A percentile compares a stretch with the other conserved stretches of the same genome.
These are phyloP conservation scores for Neolamprologus kungweensis DNA, from an alignment of 2,113 vertebrate species.

Conservation along the genomic window DNA sequence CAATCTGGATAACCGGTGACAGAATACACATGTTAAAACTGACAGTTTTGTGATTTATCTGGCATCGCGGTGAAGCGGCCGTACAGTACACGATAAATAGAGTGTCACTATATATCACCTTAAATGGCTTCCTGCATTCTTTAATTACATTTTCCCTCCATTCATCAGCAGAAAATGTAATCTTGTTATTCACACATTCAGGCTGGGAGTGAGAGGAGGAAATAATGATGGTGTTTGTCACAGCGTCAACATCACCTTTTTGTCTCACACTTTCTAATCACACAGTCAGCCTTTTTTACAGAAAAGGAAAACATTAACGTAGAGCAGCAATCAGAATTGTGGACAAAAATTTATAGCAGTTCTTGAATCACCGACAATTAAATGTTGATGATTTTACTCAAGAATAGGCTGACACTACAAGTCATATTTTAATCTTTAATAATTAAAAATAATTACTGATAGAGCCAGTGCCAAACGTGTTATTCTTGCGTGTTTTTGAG, in stretches of 20 bases:
- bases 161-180: constrained; percentile 53
- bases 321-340: background rate
- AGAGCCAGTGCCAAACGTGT: background rate
- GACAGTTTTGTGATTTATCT: constrained; percentile 3
- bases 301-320: constrained; percentile 12
- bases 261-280: constrained; percentile 51
- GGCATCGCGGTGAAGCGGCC: background rate
- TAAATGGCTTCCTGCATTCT: constrained; percentile 18
- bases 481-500: background rate
- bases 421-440: background rate
- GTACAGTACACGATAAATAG: constrained; percentile 17
- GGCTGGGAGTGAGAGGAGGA: constrained; percentile 13
- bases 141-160: constrained; percentile 50
- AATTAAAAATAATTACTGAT: background rate
- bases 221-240: constrained; percentile 43
- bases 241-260: constrained; percentile 34
- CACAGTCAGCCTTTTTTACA: constrained; percentile 13
- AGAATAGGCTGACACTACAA: background rate
- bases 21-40: background rate
- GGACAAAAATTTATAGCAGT: background rate
- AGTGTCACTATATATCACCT: constrained; percentile 9
- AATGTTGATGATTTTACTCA: background rate
- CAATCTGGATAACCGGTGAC: background rate
- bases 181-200: constrained; percentile 54
- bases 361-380: background rate